These are phyloP conservation scores for Condylura cristata DNA, from an alignment of 2,113 vertebrate species.

Conservation along the genomic window DNA sequence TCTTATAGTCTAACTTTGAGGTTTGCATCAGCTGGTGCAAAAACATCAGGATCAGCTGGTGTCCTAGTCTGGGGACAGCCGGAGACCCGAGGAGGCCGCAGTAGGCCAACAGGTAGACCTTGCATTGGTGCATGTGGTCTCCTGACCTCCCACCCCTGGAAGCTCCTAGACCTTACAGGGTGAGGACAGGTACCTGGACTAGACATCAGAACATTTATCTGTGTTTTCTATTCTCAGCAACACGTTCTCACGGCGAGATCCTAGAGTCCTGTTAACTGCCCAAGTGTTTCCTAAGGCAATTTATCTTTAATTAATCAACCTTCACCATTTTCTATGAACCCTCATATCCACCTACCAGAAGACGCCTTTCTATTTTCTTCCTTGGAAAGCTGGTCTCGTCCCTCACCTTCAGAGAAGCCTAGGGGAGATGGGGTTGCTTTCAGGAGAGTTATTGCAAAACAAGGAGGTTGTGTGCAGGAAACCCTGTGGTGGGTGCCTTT, in stretches of 20 bases:
- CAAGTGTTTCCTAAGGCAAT: neutral
- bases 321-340: neutral
- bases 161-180: neutral
- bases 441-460: constrained; percentile 58
- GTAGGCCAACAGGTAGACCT: too few relatives aligned
- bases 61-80: neutral
- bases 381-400: constrained; percentile 10
- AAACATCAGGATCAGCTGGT: neutral
- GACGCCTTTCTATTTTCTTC: neutral
- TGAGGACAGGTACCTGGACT: neutral
- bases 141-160: neutral
- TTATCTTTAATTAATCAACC: neutral
- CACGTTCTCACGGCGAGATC: neutral
- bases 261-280: neutral
- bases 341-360: neutral
- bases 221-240: neutral
- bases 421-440: constrained; percentile 1
- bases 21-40: too few relatives aligned
- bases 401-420: neutral
- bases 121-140: too few relatives aligned
- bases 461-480: constrained; percentile 45
- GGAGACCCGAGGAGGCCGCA: neutral
- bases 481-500: neutral
- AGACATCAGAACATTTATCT: neutral
- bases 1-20: neutral